Conservation (phyloP, 2,113 vertebrate species). For the Erinaceus europaeus region DNA sequence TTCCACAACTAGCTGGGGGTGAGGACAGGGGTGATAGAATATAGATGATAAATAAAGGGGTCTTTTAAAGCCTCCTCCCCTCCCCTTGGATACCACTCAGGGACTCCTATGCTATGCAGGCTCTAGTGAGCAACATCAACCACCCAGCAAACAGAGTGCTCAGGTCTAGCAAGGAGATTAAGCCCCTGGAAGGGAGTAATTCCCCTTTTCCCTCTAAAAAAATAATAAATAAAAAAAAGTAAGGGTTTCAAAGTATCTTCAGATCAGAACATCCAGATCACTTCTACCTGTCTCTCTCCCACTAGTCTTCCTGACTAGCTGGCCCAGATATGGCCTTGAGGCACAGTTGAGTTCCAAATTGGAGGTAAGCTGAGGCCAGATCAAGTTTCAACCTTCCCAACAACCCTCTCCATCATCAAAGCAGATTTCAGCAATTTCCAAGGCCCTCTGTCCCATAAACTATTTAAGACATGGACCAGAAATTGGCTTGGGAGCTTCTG, state of each 20-base stretch:
- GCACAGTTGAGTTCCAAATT: not conserved
- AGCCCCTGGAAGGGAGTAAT: not conserved
- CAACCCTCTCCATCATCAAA: not conserved
- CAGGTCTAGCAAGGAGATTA: not conserved
- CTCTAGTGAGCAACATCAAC: not conserved
- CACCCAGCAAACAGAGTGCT: not conserved
- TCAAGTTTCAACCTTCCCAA: not conserved
- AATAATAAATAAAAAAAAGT: no score
- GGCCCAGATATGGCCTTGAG: not conserved
- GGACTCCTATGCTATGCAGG: not conserved
- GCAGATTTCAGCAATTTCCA: not conserved
- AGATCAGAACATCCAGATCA: not conserved
- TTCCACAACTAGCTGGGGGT: not conserved
- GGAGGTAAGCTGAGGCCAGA: not conserved
- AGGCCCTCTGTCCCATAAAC: not conserved
- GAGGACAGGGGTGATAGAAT: not conserved
- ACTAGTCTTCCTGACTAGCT: not conserved
- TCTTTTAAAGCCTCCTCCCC: not conserved
- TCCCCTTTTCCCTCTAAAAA: conserved; percentile 21
- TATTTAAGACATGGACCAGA: no score
- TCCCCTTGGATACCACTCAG: not conserved
- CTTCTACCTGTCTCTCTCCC: not conserved
- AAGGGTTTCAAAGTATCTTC: conserved; percentile 23
- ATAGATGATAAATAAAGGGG: not conserved
- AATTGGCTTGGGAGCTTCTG: no score